phyloP scores from a whole-genome alignment of 1,140 invertebrate species.

The Pseudomyrmex flavicornis region DNA sequence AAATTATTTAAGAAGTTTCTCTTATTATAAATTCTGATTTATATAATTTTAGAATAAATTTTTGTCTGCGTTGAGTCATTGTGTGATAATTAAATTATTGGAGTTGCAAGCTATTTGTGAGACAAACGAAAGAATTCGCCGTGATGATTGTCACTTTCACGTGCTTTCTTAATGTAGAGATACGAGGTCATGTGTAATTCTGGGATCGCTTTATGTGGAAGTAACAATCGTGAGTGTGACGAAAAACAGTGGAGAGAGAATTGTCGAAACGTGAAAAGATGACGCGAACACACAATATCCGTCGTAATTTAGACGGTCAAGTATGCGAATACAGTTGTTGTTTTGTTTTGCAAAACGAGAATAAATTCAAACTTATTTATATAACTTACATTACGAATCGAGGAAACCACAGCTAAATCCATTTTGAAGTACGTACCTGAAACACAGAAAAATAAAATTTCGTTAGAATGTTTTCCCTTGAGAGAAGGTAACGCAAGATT shows the following conservation, averaged over 20 bases:
- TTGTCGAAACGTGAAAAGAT: constrained; percentile 23
- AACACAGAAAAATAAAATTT: constrained; percentile 43
- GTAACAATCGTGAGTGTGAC: constrained; percentile 46
- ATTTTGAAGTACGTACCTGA: constrained; percentile 42
- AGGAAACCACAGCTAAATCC: not conserved
- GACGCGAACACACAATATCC: constrained; percentile 17
- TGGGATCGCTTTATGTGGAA: not conserved
- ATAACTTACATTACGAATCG: constrained; percentile 32
- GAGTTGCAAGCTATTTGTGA: not conserved
- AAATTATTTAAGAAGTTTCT: no score
- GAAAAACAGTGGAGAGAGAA: not conserved
- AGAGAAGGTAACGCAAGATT: not conserved
- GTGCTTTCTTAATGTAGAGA: constrained; percentile 25
- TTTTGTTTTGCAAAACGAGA: not conserved
- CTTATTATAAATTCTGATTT: no score
- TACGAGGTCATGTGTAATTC: not conserved
- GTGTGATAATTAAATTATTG: not conserved
- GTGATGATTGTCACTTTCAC: constrained; percentile 22
- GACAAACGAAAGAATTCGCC: constrained; percentile 7
- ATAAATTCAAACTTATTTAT: constrained; percentile 3
- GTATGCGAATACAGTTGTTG: not conserved
- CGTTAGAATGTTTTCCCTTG: not conserved
- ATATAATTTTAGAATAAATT: no score
- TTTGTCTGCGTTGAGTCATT: not conserved
- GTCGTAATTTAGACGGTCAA: constrained; percentile 2